These are phyloP conservation scores for Hippocampus abdominalis DNA, from an alignment of 2,113 vertebrate species.

Conservation along the genomic window DNA sequence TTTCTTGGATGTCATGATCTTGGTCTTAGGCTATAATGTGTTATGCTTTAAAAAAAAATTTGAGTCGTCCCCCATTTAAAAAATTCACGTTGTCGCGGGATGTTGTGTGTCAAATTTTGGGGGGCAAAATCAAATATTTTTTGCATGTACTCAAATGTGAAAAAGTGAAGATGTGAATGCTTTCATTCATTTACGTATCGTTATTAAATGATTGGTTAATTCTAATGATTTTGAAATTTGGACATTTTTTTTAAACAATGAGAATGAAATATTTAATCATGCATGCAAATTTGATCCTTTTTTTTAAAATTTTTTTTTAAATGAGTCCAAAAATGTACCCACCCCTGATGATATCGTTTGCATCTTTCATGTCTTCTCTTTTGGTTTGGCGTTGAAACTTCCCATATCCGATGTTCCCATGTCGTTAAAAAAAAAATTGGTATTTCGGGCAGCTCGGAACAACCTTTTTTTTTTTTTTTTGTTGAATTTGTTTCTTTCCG, in stretches of 20 bases:
- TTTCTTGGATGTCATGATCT: too few relatives aligned
- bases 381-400: not conserved
- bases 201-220: not conserved
- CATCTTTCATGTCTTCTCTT: not conserved
- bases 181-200: conserved; percentile 31
- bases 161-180: conserved; percentile 18
- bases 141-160: conserved; percentile 53
- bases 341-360: not conserved
- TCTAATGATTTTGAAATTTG: not conserved
- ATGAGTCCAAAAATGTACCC: not conserved
- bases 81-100: too few relatives aligned
- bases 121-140: too few relatives aligned
- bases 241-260: not conserved
- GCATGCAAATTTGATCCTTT: not conserved
- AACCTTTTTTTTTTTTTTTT: not conserved
- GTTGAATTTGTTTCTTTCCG: conserved; percentile 5
- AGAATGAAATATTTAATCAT: not conserved
- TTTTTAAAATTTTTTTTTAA: not conserved
- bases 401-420: not conserved
- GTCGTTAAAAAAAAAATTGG: not conserved
- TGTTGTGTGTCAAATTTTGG: too few relatives aligned
- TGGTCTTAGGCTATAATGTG: too few relatives aligned
- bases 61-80: too few relatives aligned
- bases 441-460: not conserved
- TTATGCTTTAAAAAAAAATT: too few relatives aligned